These are phyloP conservation scores for Solenodon paradoxus DNA, from an alignment of 2,113 vertebrate genomes.

Conservation along the genomic window DNA sequence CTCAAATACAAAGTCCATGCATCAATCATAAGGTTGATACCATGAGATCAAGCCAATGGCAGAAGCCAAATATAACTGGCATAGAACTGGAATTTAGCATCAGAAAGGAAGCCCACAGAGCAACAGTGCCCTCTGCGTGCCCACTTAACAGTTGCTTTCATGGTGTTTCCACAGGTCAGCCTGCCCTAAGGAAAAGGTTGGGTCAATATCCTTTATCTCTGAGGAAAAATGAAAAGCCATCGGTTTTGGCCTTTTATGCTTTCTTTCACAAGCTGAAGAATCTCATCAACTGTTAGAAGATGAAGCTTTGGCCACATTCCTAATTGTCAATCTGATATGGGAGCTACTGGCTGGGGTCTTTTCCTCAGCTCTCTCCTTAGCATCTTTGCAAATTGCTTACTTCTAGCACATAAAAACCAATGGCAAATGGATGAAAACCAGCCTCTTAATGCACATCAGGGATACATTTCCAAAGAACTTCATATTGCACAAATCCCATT, in stretches of 20 bases:
- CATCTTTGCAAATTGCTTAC: neutral
- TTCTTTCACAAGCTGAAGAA: neutral
- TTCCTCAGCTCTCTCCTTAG: fast-evolving
- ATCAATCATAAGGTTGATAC: neutral
- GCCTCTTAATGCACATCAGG: neutral
- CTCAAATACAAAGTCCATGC: neutral
- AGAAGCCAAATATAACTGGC: neutral
- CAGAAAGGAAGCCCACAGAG: neutral
- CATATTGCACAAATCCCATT: neutral
- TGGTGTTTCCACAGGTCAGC: neutral
- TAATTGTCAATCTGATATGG: neutral
- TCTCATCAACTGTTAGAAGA: neutral
- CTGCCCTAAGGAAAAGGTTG: neutral
- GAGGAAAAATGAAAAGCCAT: neutral
- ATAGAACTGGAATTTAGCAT: neutral
- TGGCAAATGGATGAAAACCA: neutral
- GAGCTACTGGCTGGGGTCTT: neutral
- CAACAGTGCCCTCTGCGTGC: neutral
- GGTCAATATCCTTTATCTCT: neutral
- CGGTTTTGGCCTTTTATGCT: neutral
- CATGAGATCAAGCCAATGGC: neutral
- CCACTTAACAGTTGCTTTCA: neutral
- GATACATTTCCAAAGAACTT: neutral
- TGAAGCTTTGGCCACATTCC: neutral
- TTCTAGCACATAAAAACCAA: fast-evolving